Base-by-base conservation (phyloP, 2,113 vertebrate species). In the Carassius auratus region DNA sequence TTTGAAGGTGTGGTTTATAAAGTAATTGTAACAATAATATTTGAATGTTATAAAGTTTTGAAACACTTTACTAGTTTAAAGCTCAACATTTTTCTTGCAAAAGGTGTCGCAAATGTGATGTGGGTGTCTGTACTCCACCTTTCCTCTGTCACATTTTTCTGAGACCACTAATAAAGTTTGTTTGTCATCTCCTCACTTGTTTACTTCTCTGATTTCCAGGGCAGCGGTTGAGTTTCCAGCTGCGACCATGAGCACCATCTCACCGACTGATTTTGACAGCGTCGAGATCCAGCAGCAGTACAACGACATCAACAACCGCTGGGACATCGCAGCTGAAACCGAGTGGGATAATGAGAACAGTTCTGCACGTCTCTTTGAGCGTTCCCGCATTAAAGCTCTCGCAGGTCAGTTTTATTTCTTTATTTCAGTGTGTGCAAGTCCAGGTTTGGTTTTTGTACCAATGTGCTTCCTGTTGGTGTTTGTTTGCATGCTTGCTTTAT, bases 341-440 rank as follows among this genome's bases (percentile, higher is more conserved):
- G 97, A 97, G 88, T 98, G 97, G 97, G 97, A 98, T 88, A 97
- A 97, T 87, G 97, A 98, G 93, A 97, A 96, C 95, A 98, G 97
- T 91, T 98, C 97, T 0, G 97, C 97, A 0, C 94, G 97, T 23
- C 96, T 97, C 86, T 98, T 98, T 5, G 97, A 98, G 89, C 95
- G 97, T 82, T 98, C 97, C 0, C 95, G 97, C 17, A 98, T 98
- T 92, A 98, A 98, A 90, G 97, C 97, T 13, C 93, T 98, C 17
- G 97, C 97, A 95, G 97, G 97, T 98, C 91, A 23, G 83, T 19
- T 36, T 23, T 13, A 0, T 71, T 66, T 17, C 2, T 42, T 12
- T 38, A 30, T 42, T 45, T 10, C 19, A 5, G 48, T 68, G n/a
- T 71, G 33, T 38, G 8, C 38, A 7, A 55, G 68, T 62, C 48